Conservation (phyloP, 2,797 vertebrate species). For the Siniperca obscura region DNA sequence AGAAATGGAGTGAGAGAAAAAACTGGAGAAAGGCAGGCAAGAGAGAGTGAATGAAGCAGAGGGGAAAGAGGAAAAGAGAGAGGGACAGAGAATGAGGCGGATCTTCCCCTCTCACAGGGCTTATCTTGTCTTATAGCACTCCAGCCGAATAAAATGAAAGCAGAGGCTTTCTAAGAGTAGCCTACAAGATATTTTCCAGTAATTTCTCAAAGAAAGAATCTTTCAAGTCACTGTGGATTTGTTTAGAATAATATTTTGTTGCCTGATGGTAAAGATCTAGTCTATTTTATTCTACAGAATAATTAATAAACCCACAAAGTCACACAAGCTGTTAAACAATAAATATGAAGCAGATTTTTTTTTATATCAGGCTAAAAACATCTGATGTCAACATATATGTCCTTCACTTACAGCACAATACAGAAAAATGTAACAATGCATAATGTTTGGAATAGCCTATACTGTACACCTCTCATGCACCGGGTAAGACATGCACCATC, state of each 20-base stretch:
- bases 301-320: constrained; percentile 29
- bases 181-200: constrained; percentile 22
- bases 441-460: constrained; percentile 18
- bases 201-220: constrained; percentile 12
- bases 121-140: constrained; percentile 55
- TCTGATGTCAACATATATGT: constrained; percentile 6
- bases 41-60: constrained; percentile 49
- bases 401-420: constrained; percentile 27
- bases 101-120: constrained; percentile 41
- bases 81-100: constrained; percentile 23
- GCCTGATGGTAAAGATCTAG: neutral
- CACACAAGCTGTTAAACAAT: constrained; percentile 11
- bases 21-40: constrained; percentile 50
- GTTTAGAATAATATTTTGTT: neutral
- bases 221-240: constrained; percentile 1
- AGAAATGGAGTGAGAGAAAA: constrained; percentile 52
- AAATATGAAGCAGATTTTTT: neutral
- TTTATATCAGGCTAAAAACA: neutral
- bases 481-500: constrained; percentile 34
- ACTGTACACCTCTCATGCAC: constrained; percentile 15
- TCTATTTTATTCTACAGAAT: neutral
- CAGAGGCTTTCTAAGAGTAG: constrained; percentile 40
- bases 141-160: constrained; percentile 42
- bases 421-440: constrained; percentile 8
- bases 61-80: constrained; percentile 12